Evolutionary conservation across 2,113 vertebrate genomes (phyloP).

Genomic region (Bettongia penicillata): DNA sequence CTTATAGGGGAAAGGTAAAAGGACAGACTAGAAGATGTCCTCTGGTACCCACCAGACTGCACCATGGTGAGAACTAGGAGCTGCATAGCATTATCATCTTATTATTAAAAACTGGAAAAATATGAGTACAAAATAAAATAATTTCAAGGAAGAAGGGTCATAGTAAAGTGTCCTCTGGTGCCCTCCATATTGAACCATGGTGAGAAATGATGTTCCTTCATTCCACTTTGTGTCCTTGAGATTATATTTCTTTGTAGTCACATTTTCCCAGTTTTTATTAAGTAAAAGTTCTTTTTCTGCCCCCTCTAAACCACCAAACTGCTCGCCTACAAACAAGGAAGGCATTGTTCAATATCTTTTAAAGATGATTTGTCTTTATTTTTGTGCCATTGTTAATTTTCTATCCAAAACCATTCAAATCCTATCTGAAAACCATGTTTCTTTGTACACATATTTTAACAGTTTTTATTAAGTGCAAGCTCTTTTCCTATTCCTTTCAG

Average conservation of each 20-base stretch:
- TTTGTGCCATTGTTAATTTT: neutral
- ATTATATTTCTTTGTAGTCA: neutral
- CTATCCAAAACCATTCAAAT: neutral
- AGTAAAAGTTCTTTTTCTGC: neutral
- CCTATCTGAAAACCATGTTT: neutral
- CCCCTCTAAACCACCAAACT: neutral
- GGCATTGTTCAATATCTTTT: neutral
- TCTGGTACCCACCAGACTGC: neutral
- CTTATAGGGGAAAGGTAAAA: neutral
- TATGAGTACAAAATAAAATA: neutral
- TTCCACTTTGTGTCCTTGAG: neutral
- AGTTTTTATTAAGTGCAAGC: neutral
- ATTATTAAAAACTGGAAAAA: neutral
- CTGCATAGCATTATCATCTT: neutral
- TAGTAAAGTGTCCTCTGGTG: neutral
- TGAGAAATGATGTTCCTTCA: neutral
- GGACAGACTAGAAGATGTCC: neutral
- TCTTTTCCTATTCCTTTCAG: neutral
- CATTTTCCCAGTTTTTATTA: neutral
- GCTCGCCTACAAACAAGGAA: neutral
- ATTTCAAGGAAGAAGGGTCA: neutral
- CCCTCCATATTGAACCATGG: neutral
- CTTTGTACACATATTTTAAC: neutral
- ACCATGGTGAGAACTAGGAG: neutral
- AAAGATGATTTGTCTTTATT: neutral